A percentile compares a stretch with the other conserved stretches of the same genome.
Conservation (phyloP, 2,888 invertebrate species). For the Lasius platythorax region DNA sequence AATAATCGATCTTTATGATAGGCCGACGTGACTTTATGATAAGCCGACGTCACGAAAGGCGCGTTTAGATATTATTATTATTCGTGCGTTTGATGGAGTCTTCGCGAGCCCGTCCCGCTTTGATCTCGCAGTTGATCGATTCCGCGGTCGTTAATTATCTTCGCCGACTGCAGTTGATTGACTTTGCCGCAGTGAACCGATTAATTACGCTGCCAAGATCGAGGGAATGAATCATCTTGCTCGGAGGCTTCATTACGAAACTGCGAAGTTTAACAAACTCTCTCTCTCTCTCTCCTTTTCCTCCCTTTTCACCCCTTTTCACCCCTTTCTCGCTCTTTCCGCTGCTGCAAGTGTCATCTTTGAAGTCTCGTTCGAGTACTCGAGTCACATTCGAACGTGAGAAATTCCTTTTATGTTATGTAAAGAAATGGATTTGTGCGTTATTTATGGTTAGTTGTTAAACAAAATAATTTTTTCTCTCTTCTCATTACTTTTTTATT, state of each 20-base stretch:
- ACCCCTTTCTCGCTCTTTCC: not conserved
- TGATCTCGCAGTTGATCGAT: conserved; percentile 50
- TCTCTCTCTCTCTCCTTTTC: not conserved
- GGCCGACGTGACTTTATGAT: conserved; percentile 37
- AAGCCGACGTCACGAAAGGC: conserved; percentile 47
- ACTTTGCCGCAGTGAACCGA: conserved; percentile 56
- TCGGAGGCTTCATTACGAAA: conserved; percentile 54
- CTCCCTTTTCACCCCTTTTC: not conserved
- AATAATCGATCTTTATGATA: conserved; percentile 49
- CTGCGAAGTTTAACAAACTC: conserved; percentile 53
- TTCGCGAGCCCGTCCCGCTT: conserved; percentile 41
- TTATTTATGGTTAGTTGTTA: not conserved
- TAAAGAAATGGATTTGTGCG: not conserved
- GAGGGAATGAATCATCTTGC: conserved; percentile 56
- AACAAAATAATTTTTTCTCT: not conserved
- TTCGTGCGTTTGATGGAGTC: conserved; percentile 52
- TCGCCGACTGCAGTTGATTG: conserved; percentile 54
- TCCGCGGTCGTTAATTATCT: conserved; percentile 54
- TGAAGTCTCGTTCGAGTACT: conserved; percentile 11
- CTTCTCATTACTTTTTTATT: not conserved
- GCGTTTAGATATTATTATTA: conserved; percentile 52
- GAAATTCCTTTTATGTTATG: not conserved
- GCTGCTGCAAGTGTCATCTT: conserved; percentile 32
- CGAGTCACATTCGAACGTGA: conserved; percentile 31
- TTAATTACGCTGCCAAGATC: conserved; percentile 58